These are phyloP conservation scores for Caenorhabditis elegans DNA, from an alignment of 1,140 invertebrate genomes.

Conservation along the genomic window DNA sequence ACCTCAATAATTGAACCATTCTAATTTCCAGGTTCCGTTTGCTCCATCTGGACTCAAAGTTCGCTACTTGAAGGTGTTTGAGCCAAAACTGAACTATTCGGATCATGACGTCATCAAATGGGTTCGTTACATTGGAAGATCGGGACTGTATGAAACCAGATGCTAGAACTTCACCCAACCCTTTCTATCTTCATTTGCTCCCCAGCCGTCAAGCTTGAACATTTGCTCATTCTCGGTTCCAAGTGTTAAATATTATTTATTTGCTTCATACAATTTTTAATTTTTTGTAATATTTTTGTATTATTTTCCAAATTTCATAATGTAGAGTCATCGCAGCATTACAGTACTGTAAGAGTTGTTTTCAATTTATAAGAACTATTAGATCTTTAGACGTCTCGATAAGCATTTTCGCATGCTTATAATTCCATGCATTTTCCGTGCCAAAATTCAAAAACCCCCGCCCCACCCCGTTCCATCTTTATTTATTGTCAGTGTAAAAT, in stretches of 20 bases:
- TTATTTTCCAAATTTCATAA: neutral
- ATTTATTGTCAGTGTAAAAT: too few species aligned
- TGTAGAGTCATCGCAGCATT: too few species aligned
- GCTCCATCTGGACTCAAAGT: constrained; percentile 98
- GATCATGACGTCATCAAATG: constrained; percentile 99
- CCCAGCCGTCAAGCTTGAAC: neutral
- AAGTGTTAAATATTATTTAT: neutral
- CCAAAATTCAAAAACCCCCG: neutral
- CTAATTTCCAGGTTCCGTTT: constrained; percentile 74
- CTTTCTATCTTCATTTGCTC: neutral
- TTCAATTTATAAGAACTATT: too few species aligned
- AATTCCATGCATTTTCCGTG: neutral
- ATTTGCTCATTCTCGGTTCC: constrained; percentile 27
- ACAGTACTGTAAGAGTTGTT: too few species aligned
- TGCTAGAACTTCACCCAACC: constrained; percentile 73
- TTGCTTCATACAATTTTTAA: neutral
- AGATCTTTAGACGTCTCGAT: too few species aligned
- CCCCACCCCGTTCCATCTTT: too few species aligned
- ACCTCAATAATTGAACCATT: neutral
- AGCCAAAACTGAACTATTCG: constrained; percentile 98
- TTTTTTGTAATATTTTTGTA: neutral
- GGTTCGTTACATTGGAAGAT: constrained; percentile 98
- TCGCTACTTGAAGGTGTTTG: constrained; percentile 97
- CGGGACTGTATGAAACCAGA: constrained; percentile 96
- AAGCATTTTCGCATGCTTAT: too few species aligned